Evolutionary conservation across 2,888 invertebrate species (phyloP).

Genomic region (Erebia palarica): DNA sequence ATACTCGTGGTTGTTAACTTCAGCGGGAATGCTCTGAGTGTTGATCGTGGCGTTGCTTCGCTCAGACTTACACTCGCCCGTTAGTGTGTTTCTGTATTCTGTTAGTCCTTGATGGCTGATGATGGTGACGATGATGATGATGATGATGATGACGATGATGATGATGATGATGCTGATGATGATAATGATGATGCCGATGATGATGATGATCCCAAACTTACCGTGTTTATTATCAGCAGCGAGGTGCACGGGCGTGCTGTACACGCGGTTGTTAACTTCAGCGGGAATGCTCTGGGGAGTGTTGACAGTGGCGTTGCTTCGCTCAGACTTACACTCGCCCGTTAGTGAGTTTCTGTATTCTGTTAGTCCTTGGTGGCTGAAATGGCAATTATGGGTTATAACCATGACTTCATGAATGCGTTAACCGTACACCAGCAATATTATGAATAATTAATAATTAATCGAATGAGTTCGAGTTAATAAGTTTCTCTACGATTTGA

Average conservation of each 20-base stretch:
- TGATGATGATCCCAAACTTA: slow-evolving; percentile 36
- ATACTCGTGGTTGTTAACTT: slow-evolving; percentile 70
- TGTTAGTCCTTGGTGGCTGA: slow-evolving; percentile 65
- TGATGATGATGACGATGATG: no score
- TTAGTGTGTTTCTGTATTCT: slow-evolving; percentile 72
- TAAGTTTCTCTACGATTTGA: no score
- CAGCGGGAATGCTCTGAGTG: slow-evolving; percentile 63
- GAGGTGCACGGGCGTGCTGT: slow-evolving; percentile 76
- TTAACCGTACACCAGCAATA: no score
- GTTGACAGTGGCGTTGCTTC: slow-evolving; percentile 66
- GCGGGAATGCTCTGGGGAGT: slow-evolving; percentile 65
- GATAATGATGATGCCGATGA: no score
- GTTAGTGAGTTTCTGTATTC: slow-evolving; percentile 74
- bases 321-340: slow-evolving; percentile 71
- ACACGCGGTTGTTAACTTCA: slow-evolving; percentile 69
- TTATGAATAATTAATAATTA: no score
- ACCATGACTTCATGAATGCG: no score
- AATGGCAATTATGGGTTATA: slow-evolving; percentile 32
- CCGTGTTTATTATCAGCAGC: slow-evolving; percentile 73
- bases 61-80: slow-evolving; percentile 73
- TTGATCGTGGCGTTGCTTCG: slow-evolving; percentile 67
- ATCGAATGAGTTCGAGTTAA: no score
- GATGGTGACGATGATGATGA: no score
- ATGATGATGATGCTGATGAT: slow-evolving; percentile 44
- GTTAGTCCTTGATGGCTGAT: slow-evolving; percentile 67